Conservation (phyloP, 2,888 invertebrate species). For the Phorcus lineatus region DNA sequence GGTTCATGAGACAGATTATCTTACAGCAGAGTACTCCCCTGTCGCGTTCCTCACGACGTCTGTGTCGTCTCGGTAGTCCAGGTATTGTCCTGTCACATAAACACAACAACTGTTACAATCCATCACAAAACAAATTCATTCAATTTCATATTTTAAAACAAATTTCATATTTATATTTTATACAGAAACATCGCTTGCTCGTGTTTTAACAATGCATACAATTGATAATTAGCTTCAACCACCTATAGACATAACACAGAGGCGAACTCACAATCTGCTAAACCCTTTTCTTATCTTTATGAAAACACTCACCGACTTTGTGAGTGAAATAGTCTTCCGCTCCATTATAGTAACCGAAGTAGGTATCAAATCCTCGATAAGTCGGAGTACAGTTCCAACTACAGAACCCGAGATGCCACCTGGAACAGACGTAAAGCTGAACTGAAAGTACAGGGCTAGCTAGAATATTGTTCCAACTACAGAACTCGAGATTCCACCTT, state of each 20-base stretch:
- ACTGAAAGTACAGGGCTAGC: no score
- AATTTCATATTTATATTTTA: neutral
- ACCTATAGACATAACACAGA: no score
- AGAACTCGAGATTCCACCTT: no score
- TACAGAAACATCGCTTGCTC: no score
- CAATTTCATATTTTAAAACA: no score
- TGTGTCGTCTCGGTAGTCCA: slow-evolving; percentile 6
- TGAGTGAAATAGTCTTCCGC: slow-evolving; percentile 66
- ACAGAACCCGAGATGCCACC: slow-evolving; percentile 77
- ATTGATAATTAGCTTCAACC: no score
- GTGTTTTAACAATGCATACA: no score
- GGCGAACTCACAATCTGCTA: no score
- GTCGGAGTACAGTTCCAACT: slow-evolving; percentile 72
- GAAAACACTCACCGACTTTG: slow-evolving; percentile 24
- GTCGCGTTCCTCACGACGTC: neutral
- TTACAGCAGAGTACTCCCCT: neutral
- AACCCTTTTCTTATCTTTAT: no score
- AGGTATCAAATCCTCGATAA: slow-evolving; percentile 75
- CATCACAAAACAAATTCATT: neutral
- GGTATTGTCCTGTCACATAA: neutral
- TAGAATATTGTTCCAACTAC: no score
- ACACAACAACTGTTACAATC: neutral
- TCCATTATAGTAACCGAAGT: slow-evolving; percentile 74
- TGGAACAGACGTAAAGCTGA: slow-evolving; percentile 40
- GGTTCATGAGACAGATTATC: neutral